These are phyloP conservation scores for Hippasteria phrygiana DNA, from an alignment of 53 echinoderm and acorn worm species.

Conservation along the genomic window DNA sequence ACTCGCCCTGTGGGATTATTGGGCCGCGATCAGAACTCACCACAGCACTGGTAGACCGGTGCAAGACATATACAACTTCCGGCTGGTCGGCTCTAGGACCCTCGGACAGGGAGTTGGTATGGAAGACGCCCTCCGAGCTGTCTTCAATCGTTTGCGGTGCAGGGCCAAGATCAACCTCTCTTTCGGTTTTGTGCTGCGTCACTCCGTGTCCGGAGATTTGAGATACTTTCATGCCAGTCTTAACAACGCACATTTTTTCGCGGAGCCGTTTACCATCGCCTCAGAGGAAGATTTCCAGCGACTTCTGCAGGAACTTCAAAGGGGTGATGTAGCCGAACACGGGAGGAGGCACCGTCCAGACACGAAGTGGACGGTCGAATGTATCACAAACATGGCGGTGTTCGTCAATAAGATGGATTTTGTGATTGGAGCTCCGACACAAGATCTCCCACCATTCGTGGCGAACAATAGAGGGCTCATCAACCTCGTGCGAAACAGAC, in stretches of 20 bases:
- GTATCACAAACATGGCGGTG: slow-evolving; percentile 40
- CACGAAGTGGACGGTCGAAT: slow-evolving; percentile 62
- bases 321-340: slow-evolving; percentile 15
- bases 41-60: neutral
- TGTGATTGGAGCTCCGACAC: slow-evolving; percentile 53
- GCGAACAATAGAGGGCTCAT: slow-evolving; percentile 29
- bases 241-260: slow-evolving; percentile 54
- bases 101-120: neutral
- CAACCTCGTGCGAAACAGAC: slow-evolving; percentile 6
- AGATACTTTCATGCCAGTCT: slow-evolving; percentile 48
- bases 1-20: neutral
- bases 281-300: neutral
- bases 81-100: neutral
- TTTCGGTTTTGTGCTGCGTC: slow-evolving; percentile 60
- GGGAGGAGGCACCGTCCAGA: slow-evolving; percentile 21
- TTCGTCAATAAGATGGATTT: slow-evolving; percentile 39
- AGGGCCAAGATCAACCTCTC: slow-evolving; percentile 60
- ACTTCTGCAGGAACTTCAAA: neutral
- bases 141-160: neutral
- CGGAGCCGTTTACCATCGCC: slow-evolving; percentile 24
- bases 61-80: slow-evolving; percentile 42
- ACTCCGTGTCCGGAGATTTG: slow-evolving; percentile 59
- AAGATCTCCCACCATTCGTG: slow-evolving; percentile 27
- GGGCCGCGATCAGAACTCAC: slow-evolving; percentile 32
- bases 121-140: neutral